Percentiles rank a stretch among this genome's conserved stretches.
Conservation (phyloP, 1,140 invertebrate genomes). For the Drosophila insularis region DNA sequence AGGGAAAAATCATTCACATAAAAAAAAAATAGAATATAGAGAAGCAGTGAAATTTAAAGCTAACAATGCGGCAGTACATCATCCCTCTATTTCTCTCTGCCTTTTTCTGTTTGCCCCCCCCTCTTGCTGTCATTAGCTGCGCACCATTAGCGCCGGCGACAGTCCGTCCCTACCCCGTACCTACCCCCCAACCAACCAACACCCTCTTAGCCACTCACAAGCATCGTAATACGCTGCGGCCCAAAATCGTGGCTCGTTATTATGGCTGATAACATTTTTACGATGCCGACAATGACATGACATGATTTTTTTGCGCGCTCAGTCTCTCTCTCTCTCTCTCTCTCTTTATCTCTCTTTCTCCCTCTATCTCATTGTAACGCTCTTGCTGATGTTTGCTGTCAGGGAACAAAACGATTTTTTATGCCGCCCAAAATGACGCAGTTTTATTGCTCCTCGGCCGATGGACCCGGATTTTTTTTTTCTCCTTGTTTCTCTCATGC, state of each 20-base stretch:
- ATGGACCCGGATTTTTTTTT: constrained; percentile 43
- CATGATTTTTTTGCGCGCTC: constrained; percentile 64
- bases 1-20: constrained; percentile 15
- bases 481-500: constrained; percentile 23
- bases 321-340: constrained; percentile 5
- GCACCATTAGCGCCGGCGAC: constrained; percentile 76
- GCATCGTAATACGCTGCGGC: constrained; percentile 36
- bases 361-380: constrained; percentile 11
- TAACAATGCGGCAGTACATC: not conserved
- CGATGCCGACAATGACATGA: constrained; percentile 81
- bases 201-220: constrained; percentile 20
- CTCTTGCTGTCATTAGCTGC: constrained; percentile 71
- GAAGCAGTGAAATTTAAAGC: constrained; percentile 68
- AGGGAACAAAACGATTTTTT: constrained; percentile 79
- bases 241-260: constrained; percentile 79
- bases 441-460: constrained; percentile 74
- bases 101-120: not conserved
- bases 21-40: constrained; percentile 35
- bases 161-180: constrained; percentile 26
- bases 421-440: constrained; percentile 77
- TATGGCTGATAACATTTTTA: constrained; percentile 81
- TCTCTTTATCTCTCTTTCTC: not conserved
- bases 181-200: not conserved
- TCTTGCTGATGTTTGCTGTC: constrained; percentile 66
- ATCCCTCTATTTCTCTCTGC: constrained; percentile 7